Evolutionary conservation across 1,140 invertebrate species (phyloP).

Genomic region (Euwallacea fornicatus): DNA sequence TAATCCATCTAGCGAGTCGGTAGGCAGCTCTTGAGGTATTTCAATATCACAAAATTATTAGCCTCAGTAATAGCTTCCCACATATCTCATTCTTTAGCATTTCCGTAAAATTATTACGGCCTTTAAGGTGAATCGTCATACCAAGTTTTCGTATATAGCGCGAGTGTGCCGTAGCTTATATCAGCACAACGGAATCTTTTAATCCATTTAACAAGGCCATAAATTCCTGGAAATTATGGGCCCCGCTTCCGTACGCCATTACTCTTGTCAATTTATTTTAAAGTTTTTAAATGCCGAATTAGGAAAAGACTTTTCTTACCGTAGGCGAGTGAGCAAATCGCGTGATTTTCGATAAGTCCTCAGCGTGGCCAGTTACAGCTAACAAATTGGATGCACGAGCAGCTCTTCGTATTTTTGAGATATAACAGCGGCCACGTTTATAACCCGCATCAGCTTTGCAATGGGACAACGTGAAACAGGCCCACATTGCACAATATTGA

Average conservation of each 20-base stretch:
- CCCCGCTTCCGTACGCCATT: slow-evolving; percentile 23
- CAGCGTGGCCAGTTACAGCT: no score
- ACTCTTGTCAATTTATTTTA: slow-evolving; percentile 38
- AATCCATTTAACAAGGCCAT: slow-evolving; percentile 39
- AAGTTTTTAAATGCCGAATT: slow-evolving; percentile 27
- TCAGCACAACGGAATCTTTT: slow-evolving; percentile 33
- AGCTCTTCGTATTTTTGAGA: no score
- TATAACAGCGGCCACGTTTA: no score
- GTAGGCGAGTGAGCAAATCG: background rate
- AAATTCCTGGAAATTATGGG: slow-evolving; percentile 35
- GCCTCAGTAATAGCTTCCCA: no score
- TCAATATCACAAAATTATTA: no score
- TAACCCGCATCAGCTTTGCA: no score
- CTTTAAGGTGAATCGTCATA: slow-evolving; percentile 11
- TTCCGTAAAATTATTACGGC: background rate
- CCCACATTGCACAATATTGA: no score
- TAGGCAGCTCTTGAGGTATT: no score
- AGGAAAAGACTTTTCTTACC: slow-evolving; percentile 16
- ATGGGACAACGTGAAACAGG: no score
- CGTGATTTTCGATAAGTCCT: no score
- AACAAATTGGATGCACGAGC: no score
- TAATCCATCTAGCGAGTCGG: no score
- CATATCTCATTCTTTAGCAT: background rate
- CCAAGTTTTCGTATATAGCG: background rate
- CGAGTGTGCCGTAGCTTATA: slow-evolving; percentile 23